phyloP scores from a whole-genome alignment of 2,113 vertebrate genomes.

The Rhinogobius similis region DNA sequence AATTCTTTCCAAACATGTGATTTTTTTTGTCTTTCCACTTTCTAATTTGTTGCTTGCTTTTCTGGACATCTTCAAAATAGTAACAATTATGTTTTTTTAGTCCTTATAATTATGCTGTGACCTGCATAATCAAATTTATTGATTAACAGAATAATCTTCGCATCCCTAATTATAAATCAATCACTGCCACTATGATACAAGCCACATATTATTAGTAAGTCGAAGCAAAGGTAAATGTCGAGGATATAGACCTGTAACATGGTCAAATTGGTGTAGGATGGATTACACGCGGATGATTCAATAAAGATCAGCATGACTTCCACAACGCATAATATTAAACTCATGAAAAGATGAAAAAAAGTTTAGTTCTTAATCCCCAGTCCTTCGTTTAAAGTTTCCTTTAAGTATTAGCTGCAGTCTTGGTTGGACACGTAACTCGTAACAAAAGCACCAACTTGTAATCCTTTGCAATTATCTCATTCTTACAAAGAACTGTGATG shows the following conservation, averaged over 20 bases:
- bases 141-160: no score
- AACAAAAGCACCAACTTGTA: slow-evolving; percentile 20
- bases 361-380: background rate
- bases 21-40: no score
- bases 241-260: background rate
- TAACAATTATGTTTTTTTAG: no score
- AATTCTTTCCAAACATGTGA: no score
- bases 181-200: no score
- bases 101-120: no score
- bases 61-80: no score
- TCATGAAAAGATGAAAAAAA: background rate
- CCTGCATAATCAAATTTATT: background rate
- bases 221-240: no score
- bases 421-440: background rate
- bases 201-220: no score
- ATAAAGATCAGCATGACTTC: background rate
- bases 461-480: slow-evolving; percentile 31
- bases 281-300: background rate
- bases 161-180: no score
- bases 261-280: background rate
- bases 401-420: slow-evolving; percentile 1
- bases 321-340: background rate
- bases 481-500: slow-evolving; percentile 19
- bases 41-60: no score
- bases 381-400: background rate